These are phyloP conservation scores for Phocides pigmalion DNA, from an alignment of 1,140 invertebrate genomes.

Conservation along the genomic window DNA sequence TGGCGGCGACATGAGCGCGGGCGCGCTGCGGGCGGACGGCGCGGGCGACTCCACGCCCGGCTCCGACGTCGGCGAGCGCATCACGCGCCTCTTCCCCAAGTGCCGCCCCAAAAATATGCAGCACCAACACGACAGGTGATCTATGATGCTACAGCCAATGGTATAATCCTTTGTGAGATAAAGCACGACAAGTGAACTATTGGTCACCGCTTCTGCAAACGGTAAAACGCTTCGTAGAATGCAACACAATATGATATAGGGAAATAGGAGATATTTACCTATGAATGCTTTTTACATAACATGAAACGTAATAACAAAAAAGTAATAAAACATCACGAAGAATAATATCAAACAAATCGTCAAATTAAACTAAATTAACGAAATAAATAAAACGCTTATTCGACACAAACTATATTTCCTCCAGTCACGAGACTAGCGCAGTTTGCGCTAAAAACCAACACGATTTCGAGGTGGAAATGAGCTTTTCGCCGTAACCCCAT, in stretches of 20 bases:
- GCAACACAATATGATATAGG: too few relatives aligned
- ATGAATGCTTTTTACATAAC: too few relatives aligned
- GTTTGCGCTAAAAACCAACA: constrained; percentile 8
- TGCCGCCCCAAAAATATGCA: constrained; percentile 89
- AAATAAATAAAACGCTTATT: background rate
- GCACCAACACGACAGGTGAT: constrained; percentile 81
- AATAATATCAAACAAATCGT: too few relatives aligned
- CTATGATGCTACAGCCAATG: too few relatives aligned
- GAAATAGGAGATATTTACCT: too few relatives aligned
- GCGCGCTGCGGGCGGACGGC: constrained; percentile 64
- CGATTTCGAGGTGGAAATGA: constrained; percentile 19
- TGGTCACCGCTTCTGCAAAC: background rate
- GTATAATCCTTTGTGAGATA: too few relatives aligned
- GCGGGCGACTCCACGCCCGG: constrained; percentile 77
- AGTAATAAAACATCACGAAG: too few relatives aligned
- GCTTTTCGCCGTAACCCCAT: constrained; percentile 22
- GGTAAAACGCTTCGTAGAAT: background rate
- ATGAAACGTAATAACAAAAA: too few relatives aligned
- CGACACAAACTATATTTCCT: background rate
- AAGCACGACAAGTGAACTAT: constrained; percentile 75
- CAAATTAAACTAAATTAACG: too few relatives aligned
- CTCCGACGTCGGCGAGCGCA: constrained; percentile 87
- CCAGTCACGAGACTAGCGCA: constrained; percentile 17
- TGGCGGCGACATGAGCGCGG: constrained; percentile 74
- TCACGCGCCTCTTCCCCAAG: constrained; percentile 92